Base-by-base conservation (phyloP, 2,797 vertebrate genomes). In the Silurus aristotelis region DNA sequence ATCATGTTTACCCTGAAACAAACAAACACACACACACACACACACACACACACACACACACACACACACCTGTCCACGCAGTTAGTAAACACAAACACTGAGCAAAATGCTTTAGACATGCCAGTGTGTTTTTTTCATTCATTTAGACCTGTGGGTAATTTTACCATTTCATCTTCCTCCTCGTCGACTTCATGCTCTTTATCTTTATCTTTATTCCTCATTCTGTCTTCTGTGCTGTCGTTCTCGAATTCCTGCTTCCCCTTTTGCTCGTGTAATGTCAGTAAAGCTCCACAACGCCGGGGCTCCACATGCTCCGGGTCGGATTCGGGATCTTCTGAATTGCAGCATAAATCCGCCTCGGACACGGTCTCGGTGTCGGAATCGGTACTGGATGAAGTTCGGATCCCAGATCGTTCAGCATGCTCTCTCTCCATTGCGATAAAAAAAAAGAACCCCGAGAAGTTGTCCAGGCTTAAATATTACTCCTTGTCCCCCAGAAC, bases 141-240 rank as follows among this genome's bases (percentile, higher is more conserved):
- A 20, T 60, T 60, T 60, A 20, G 9, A 25, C 20, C 20, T 9
- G 3, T 22, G 12, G 6, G 31, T 22, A 2, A 43, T 13, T 84
- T 94, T 94, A 95, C 94, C 94, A 94, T 94, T 81, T 95, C 93
- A 73, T 94, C 92, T 38, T 93, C 92, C 19, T 94, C 89, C 15
- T 76, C 89, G 19, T 91, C 89, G 27, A 84, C 90, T 1, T 92
- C 92, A 9, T 60, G 82, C 10, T 88, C 79, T 52, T 52, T 7
- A 5, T 90, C 79, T 52, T 52, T 7, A 5, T 90, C 90, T 15
- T 85, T 83, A 73, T 80, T 87, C 52, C 31, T 90, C 8, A 85
- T 55, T 2, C 89, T 76, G 61, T 88, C 87, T 82, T 87, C 77
- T 38, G 85, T 80, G 13, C 75, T 63, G 71, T 68, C 68, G 68